Percentiles rank a stretch among this genome's conserved stretches.
These are phyloP conservation scores for Dorcus parallelipipedus DNA, from an alignment of 2,888 invertebrate species.

Conservation along the genomic window DNA sequence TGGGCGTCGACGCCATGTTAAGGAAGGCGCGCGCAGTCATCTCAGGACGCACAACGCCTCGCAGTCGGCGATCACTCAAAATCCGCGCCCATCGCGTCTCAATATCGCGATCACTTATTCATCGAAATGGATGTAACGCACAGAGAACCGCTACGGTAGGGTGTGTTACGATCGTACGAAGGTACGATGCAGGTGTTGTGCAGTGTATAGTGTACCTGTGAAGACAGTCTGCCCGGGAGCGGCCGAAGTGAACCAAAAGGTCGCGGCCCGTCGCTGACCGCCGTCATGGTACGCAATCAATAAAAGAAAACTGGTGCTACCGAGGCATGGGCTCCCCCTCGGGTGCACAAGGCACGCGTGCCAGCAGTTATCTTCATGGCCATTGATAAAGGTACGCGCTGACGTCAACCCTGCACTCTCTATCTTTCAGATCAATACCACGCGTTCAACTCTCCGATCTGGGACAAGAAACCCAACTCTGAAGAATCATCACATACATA, in stretches of 20 bases:
- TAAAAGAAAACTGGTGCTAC: conserved; percentile 17
- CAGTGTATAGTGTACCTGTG: conserved; percentile 13
- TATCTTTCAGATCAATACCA: conserved; percentile 26
- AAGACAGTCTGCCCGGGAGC: conserved; percentile 7
- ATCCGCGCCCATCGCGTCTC: conserved; percentile 26
- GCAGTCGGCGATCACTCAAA: conserved; percentile 21
- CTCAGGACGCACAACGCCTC: conserved; percentile 27
- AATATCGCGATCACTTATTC: conserved; percentile 27
- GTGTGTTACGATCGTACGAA: conserved; percentile 34
- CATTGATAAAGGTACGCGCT: conserved; percentile 48
- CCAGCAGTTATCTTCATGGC: conserved; percentile 48
- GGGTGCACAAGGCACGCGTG: conserved; percentile 46
- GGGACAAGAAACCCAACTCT: background rate
- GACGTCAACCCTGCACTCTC: conserved; percentile 35
- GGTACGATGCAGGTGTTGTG: conserved; percentile 26
- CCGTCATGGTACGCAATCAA: conserved; percentile 28
- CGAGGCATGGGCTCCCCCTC: conserved; percentile 32
- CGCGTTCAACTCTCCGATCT: conserved; percentile 1
- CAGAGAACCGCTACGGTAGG: conserved; percentile 32
- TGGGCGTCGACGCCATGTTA: conserved; percentile 39
- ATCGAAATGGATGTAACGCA: conserved; percentile 39
- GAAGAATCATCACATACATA: background rate
- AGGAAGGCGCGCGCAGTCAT: conserved; percentile 24
- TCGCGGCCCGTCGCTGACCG: conserved; percentile 11
- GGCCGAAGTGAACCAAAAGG: conserved; percentile 6